Evolutionary conservation across 1,140 invertebrate species (phyloP), one percentile per base, ranked within the genome.

Genomic region (Epicauta chinensis): DNA sequence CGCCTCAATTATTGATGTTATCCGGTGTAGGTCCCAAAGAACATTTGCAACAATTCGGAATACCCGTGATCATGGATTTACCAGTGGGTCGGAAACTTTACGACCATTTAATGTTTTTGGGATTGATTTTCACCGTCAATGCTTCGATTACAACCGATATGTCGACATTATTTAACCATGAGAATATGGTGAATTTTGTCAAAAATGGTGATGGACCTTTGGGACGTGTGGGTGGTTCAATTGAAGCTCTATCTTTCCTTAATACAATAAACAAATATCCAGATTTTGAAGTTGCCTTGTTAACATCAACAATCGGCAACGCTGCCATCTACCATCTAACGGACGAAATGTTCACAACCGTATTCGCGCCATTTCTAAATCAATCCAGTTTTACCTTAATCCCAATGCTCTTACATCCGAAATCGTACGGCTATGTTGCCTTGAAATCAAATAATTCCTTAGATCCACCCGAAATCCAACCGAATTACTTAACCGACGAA

Each of bases 1-100:
- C 90, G 1, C 87, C 93, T 0, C 92, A 96, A 67, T 59, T 91
- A 6, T 67, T 91, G 16, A 86, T 89, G 81, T 72, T 89, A 0
- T 87, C 84, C 1, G 88, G 88, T 0, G 75, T 91, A 4, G 88
- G 87, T 1, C 84, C 86, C 9, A 77, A 70, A 15, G 68, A 75
- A 39, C 71, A 80, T 29, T 61, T 83, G 3, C 53, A 69, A 15
- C 59, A 72, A 32, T 56, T 67, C 1, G 62, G 61, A 35, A 72
- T 75, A 30, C 64, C 68, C 2, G 58, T 72, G 1, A 52, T 68
- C 9, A 23, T 57, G 11, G 71, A 78, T 59, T 64, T 80, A 2
- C 51, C 51, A 44, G 68, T 81, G 2, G 79, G 79, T 0, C 56
- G 76, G 37, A 77, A 77, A 54, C 62, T 81, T 1, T 69, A 74